Percentiles rank a stretch among this genome's conserved stretches.
These are phyloP conservation scores for Amazonetta brasiliensis DNA, from an alignment of 2,797 vertebrate genomes.

Conservation along the genomic window DNA sequence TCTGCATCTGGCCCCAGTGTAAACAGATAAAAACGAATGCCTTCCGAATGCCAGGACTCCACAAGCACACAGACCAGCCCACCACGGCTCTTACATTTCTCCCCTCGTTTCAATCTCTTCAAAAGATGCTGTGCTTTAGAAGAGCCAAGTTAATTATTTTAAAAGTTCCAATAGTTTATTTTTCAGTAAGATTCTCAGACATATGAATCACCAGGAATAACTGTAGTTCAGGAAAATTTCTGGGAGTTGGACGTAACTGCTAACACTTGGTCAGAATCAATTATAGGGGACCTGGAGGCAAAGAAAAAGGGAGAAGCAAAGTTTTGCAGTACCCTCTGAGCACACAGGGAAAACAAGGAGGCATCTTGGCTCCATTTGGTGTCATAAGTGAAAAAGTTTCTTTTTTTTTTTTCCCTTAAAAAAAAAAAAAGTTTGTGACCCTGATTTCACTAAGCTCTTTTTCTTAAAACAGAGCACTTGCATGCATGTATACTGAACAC, in stretches of 20 bases:
- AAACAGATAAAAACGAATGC: slow-evolving; percentile 43
- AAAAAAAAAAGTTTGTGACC: background rate
- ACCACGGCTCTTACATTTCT: slow-evolving; percentile 20
- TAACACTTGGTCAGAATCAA: slow-evolving; percentile 42
- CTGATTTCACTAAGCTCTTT: background rate
- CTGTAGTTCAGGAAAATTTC: slow-evolving; percentile 31
- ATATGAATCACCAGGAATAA: slow-evolving; percentile 71
- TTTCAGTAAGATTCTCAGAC: slow-evolving; percentile 65
- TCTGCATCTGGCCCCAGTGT: background rate
- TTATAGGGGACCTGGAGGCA: slow-evolving; percentile 15
- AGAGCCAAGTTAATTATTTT: slow-evolving; percentile 65
- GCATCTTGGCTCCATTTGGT: background rate
- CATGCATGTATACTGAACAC: background rate
- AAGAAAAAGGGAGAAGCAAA: background rate
- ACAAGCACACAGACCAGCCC: background rate
- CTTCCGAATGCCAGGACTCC: background rate
- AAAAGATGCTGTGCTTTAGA: slow-evolving; percentile 23
- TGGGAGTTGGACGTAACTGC: slow-evolving; percentile 34
- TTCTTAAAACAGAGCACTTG: background rate
- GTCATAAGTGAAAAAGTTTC: background rate
- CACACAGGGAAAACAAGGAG: background rate
- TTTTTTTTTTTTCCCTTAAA: background rate
- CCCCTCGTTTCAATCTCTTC: slow-evolving; percentile 40
- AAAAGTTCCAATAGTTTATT: slow-evolving; percentile 64
- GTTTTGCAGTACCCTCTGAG: background rate